Percentiles rank a stretch among this genome's conserved stretches.
Conservation (phyloP, 2,888 invertebrate genomes). For the Drosophila pseudotakahashii region DNA sequence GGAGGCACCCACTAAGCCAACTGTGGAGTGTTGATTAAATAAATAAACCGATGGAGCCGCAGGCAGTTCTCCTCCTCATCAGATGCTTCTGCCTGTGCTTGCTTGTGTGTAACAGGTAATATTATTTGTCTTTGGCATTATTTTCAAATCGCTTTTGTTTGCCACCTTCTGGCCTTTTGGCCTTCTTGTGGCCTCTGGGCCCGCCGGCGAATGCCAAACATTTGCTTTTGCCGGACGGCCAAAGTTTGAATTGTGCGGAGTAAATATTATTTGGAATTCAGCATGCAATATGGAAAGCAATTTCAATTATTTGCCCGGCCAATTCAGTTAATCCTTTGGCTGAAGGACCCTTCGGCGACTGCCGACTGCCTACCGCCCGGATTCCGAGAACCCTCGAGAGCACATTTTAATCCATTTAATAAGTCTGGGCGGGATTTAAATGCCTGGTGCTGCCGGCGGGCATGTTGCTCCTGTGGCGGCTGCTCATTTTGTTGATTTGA, state of each 20-base stretch:
- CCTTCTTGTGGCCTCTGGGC: constrained; percentile 26
- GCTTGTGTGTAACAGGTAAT: constrained; percentile 64
- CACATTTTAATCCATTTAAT: constrained; percentile 66
- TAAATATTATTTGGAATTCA: constrained; percentile 48
- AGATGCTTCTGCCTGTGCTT: not conserved
- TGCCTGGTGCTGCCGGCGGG: constrained; percentile 33
- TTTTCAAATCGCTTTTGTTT: constrained; percentile 78
- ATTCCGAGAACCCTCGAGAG: constrained; percentile 42
- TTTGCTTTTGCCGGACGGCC: constrained; percentile 6
- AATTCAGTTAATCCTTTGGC: constrained; percentile 53
- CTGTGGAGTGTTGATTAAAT: constrained; percentile 78
- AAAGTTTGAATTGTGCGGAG: constrained; percentile 56
- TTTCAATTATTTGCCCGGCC: constrained; percentile 63
- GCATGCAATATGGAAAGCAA: constrained; percentile 41
- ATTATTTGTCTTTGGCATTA: constrained; percentile 80
- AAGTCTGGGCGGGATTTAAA: constrained; percentile 62
- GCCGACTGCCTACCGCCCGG: constrained; percentile 11
- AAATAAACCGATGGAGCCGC: constrained; percentile 73
- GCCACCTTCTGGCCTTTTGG: constrained; percentile 8
- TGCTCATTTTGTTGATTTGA: constrained; percentile 54
- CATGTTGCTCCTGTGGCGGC: constrained; percentile 5
- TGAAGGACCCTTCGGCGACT: constrained; percentile 32
- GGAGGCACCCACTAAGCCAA: constrained; percentile 68
- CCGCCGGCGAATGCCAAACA: constrained; percentile 20
- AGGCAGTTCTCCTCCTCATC: constrained; percentile 22